These are phyloP conservation scores for Xanthia togata DNA, from an alignment of 2,888 invertebrate species.

Conservation along the genomic window DNA sequence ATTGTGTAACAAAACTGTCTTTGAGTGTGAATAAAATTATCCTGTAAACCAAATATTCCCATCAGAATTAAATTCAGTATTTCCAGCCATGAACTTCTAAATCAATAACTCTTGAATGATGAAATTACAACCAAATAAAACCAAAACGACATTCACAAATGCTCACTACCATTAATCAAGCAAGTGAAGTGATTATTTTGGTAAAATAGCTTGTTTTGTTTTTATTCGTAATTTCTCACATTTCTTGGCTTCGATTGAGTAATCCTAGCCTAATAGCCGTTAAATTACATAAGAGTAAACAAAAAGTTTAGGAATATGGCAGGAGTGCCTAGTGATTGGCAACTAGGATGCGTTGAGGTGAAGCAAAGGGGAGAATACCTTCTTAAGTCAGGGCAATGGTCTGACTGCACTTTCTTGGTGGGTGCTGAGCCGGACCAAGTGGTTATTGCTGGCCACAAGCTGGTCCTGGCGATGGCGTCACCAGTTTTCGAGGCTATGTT, in stretches of 20 bases:
- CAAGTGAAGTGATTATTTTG: slow-evolving; percentile 49
- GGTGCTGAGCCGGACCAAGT: slow-evolving; percentile 94
- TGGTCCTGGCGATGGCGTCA: slow-evolving; percentile 96
- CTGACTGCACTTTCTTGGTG: slow-evolving; percentile 95
- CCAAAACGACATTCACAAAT: slow-evolving; percentile 30
- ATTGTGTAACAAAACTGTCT: background rate
- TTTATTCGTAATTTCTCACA: slow-evolving; percentile 38
- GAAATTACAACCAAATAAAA: background rate
- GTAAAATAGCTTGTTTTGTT: slow-evolving; percentile 59
- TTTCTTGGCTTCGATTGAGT: slow-evolving; percentile 38
- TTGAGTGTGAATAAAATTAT: background rate
- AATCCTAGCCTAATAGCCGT: slow-evolving; percentile 5
- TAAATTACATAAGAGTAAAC: slow-evolving; percentile 23
- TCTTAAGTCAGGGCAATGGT: slow-evolving; percentile 95
- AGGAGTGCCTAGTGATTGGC: slow-evolving; percentile 93
- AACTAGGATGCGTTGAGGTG: slow-evolving; percentile 92
- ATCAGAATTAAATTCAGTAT: too few relatives aligned
- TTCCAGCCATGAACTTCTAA: fast-evolving
- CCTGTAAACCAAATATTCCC: background rate
- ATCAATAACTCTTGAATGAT: background rate
- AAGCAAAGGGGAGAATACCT: slow-evolving; percentile 94
- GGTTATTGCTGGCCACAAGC: slow-evolving; percentile 93
- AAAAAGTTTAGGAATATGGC: slow-evolving; percentile 77
- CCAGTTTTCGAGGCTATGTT: slow-evolving; percentile 98
- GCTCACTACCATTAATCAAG: slow-evolving; percentile 22